Evolutionary conservation across 1,140 invertebrate genomes (phyloP), one percentile per base, ranked within the genome.

Genomic region (Heterodera carotae): DNA sequence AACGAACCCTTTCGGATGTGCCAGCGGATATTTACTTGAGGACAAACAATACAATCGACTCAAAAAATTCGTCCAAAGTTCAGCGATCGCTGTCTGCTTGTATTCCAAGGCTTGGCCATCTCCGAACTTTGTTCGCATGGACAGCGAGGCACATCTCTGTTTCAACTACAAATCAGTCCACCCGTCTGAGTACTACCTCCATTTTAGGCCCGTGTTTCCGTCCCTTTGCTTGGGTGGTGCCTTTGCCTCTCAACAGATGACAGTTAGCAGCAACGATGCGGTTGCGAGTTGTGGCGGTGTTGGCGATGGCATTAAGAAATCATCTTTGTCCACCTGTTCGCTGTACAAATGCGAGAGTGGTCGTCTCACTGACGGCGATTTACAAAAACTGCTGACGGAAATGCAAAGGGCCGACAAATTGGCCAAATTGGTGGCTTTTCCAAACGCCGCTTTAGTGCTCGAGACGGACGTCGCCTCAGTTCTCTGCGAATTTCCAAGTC

Each of bases 321-420:
- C 39, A 1, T 43, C 27, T 3, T 72, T n/a, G 27, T 29, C 67
- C 60, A 53, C 29, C 27, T 62, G 83, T 69, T 72, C 69, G 67
- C 27, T 82, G 18, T 82, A 81, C 66, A 75, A 68, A 76, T 73
- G 69, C 43, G 81, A 82, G 15, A 75, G 81, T 10, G 81, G 81
- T 10, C 79, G 73, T 5, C 60, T 82, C 8, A 84, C 78, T 15
- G 81, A 82, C 62, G 31, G 18, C 10, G 81, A 82, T 70, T 33
- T 82, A 8, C 80, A 84, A 43, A 84, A 82, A 66, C 53, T 56
- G 25, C 29, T 82, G n/a, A 72, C 15, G 5, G 81, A 82, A 31
- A 74, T 84, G 34, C 43, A 36, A 34, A 83, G 80, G 60, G 69
- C 70, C 31, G 82, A 84, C 73, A 84, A 85, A 64, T 53, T 74